A percentile compares a stretch with the other conserved stretches of the same genome.
Conservation (phyloP, 2,113 vertebrate genomes). For the Hypomesus transpacificus region DNA sequence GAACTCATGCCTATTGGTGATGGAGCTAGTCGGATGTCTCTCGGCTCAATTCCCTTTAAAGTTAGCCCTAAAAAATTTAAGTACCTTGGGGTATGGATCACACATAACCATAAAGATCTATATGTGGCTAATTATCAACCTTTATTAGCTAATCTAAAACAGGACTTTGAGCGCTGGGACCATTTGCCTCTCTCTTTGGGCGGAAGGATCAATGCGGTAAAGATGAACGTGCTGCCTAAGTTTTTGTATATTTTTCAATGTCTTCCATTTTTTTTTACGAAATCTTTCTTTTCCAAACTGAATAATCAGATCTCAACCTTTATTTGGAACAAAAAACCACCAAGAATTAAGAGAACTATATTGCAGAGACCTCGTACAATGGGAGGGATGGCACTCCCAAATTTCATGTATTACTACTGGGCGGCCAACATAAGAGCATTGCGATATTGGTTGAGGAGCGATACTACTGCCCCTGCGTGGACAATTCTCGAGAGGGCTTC, state of each 20-base stretch:
- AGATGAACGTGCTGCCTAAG: too few relatives aligned
- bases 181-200: conserved; percentile 9
- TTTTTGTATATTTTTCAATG: conserved; percentile 2
- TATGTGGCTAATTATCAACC: background rate
- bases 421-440: conserved; percentile 1
- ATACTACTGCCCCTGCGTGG: background rate
- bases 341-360: conserved; percentile 4
- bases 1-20: background rate
- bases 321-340: conserved; percentile 22
- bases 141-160: background rate
- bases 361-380: background rate
- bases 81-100: conserved; percentile 8
- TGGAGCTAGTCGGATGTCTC: background rate
- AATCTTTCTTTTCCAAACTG: conserved; percentile 8
- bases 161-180: background rate
- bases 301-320: conserved; percentile 17
- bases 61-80: conserved; percentile 8
- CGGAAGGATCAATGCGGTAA: conserved; percentile 9
- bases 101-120: conserved; percentile 1
- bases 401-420: conserved; percentile 6
- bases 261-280: conserved; percentile 6
- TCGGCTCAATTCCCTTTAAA: conserved; percentile 3
- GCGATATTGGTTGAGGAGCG: conserved; percentile 11
- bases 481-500: background rate
- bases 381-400: conserved; percentile 17